phyloP scores from a whole-genome alignment of 64 coral and sea anemone species.

The Pachyseris speciosa region DNA sequence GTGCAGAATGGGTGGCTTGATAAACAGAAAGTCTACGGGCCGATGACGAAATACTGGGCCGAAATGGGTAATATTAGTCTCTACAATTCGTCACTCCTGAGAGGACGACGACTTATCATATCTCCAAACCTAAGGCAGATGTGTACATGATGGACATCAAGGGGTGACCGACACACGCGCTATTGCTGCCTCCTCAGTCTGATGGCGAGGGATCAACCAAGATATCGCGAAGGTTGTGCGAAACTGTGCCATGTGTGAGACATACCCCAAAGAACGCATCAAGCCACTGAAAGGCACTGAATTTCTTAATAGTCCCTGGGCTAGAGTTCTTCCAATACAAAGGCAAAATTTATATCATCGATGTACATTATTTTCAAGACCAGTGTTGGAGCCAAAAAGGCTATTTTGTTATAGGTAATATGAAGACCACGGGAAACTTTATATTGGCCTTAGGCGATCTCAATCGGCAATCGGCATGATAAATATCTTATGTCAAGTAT shows the following conservation, averaged over 20 bases:
- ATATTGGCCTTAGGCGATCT: too few relatives aligned
- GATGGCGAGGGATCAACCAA: constrained; percentile 45
- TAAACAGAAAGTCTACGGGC: neutral
- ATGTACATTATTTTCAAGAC: too few relatives aligned
- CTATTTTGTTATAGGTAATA: too few relatives aligned
- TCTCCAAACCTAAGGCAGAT: neutral
- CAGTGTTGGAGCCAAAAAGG: too few relatives aligned
- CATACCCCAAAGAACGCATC: constrained; percentile 46
- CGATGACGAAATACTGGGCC: constrained; percentile 37
- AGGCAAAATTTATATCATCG: too few relatives aligned
- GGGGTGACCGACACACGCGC: constrained; percentile 53
- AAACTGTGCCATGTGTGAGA: constrained; percentile 63
- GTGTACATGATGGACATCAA: constrained; percentile 49
- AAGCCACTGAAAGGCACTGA: constrained; percentile 36
- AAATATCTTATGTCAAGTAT: too few relatives aligned
- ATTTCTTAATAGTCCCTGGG: neutral
- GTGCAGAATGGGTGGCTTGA: constrained; percentile 52
- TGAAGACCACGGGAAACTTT: too few relatives aligned
- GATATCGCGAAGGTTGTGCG: constrained; percentile 35
- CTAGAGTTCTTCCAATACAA: too few relatives aligned
- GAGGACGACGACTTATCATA: constrained; percentile 35
- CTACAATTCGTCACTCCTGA: constrained; percentile 12
- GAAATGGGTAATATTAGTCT: constrained; percentile 18
- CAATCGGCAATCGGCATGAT: too few relatives aligned
- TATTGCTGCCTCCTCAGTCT: constrained; percentile 51